Conservation (phyloP, 2,888 invertebrate genomes). For the Leptopterna dolabrata region DNA sequence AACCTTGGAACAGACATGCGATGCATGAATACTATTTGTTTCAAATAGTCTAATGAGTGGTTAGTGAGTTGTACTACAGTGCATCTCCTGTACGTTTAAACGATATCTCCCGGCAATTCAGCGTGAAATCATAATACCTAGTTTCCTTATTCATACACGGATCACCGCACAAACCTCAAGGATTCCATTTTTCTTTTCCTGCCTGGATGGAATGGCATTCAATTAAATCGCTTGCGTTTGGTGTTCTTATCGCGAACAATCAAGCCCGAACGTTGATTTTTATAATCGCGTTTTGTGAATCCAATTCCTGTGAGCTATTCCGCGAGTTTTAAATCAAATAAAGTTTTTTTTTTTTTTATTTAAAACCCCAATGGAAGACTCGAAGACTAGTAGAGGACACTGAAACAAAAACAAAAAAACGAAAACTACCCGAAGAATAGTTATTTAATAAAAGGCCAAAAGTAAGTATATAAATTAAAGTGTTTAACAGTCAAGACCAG, state of each 20-base stretch:
- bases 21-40: too few relatives aligned
- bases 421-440: neutral
- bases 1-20: too few relatives aligned
- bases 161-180: neutral
- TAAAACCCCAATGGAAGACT: neutral
- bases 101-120: too few relatives aligned
- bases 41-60: too few relatives aligned
- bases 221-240: neutral
- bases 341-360: neutral
- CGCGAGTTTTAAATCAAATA: neutral
- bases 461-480: conserved; percentile 47
- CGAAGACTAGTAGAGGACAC: neutral
- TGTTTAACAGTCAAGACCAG: conserved; percentile 54
- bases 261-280: neutral
- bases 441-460: conserved; percentile 44
- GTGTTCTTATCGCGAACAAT: neutral
- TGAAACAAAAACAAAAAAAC: neutral
- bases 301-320: neutral
- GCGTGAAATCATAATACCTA: too few relatives aligned
- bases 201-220: neutral
- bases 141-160: neutral
- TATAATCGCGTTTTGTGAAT: neutral
- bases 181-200: neutral
- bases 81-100: too few relatives aligned
- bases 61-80: too few relatives aligned